phyloP scores from a whole-genome alignment of 2,797 vertebrate genomes.

The Tragelaphus oryx region DNA sequence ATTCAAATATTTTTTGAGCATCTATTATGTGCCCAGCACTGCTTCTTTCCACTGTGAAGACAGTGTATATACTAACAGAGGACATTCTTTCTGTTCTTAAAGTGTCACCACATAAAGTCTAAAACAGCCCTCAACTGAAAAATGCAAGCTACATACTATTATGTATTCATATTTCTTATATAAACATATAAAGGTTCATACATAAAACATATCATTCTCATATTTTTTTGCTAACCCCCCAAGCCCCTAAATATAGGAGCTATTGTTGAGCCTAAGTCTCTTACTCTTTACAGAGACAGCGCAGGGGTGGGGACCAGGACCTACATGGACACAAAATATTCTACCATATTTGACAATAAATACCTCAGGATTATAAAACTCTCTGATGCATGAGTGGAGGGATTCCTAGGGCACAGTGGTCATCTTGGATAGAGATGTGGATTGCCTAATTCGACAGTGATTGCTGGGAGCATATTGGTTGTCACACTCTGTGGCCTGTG shows the following conservation, averaged over 20 bases:
- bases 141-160: neutral
- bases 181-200: neutral
- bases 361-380: neutral
- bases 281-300: neutral
- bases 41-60: neutral
- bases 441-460: neutral
- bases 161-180: neutral
- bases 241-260: neutral
- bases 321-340: neutral
- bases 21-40: neutral
- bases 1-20: neutral
- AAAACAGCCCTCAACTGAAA: neutral
- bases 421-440: too few relatives aligned
- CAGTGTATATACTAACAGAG: neutral
- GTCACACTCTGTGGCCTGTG: neutral
- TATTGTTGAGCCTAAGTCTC: neutral
- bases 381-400: neutral
- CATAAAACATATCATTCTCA: neutral
- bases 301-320: fast-evolving
- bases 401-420: neutral
- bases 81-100: neutral
- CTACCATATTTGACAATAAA: neutral
- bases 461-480: neutral
- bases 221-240: neutral
- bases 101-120: neutral